phyloP scores from a whole-genome alignment of 2,888 invertebrate species.

The Tribolium freemani region DNA sequence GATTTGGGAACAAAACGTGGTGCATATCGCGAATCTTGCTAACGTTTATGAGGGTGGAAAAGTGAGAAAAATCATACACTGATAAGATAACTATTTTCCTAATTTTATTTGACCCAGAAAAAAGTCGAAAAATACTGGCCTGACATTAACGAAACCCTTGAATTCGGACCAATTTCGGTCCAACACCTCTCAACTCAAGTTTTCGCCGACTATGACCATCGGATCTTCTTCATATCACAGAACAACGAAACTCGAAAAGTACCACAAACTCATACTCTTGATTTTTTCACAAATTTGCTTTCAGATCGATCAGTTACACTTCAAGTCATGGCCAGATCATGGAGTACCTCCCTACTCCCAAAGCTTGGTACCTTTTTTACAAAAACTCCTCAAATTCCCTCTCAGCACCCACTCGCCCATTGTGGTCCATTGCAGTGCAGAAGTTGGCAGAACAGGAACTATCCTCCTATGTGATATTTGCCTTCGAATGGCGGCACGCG shows the following conservation, averaged over 20 bases:
- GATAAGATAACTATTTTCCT: background rate
- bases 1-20: conserved; percentile 69
- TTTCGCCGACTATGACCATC: conserved; percentile 64
- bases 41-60: conserved; percentile 69
- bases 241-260: conserved; percentile 60
- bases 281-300: conserved; percentile 5
- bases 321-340: conserved; percentile 71
- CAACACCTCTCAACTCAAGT: conserved; percentile 59
- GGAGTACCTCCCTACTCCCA: conserved; percentile 66
- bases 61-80: conserved; percentile 52
- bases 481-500: conserved; percentile 68
- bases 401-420: conserved; percentile 63
- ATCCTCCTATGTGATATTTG: conserved; percentile 73
- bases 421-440: conserved; percentile 74
- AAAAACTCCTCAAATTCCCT: conserved; percentile 64
- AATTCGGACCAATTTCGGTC: conserved; percentile 63
- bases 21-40: conserved; percentile 70
- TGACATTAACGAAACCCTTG: conserved; percentile 64
- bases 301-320: conserved; percentile 69
- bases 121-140: conserved; percentile 72
- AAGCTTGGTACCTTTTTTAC: conserved; percentile 63
- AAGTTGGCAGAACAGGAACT: conserved; percentile 75
- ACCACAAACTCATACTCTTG: background rate
- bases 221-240: conserved; percentile 59
- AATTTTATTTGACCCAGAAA: conserved; percentile 57